Evolutionary conservation across 1,140 invertebrate species (phyloP).

Genomic region (Drosophila bocqueti): DNA sequence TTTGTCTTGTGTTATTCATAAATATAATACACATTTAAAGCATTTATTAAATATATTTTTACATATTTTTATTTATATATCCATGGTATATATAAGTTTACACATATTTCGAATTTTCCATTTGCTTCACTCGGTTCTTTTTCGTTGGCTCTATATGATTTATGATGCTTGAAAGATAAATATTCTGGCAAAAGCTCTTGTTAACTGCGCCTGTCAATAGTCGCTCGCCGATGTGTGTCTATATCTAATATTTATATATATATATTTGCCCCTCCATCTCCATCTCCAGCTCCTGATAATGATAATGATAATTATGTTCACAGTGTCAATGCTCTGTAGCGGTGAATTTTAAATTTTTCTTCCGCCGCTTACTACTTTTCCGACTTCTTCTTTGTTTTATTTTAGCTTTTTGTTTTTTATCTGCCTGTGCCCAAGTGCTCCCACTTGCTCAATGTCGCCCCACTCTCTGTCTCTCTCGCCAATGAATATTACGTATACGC

Average conservation of each 20-base stretch:
- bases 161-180: slow-evolving; percentile 83
- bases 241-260: slow-evolving; percentile 16
- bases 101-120: neutral
- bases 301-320: slow-evolving; percentile 46
- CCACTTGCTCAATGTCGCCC: slow-evolving; percentile 16
- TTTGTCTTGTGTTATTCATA: neutral
- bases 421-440: neutral
- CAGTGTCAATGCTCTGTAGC: slow-evolving; percentile 79
- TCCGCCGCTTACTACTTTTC: slow-evolving; percentile 4
- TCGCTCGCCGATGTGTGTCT: slow-evolving; percentile 44
- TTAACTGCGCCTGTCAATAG: slow-evolving; percentile 78
- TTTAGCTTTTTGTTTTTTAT: neutral
- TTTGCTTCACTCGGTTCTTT: slow-evolving; percentile 22
- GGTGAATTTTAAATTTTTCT: slow-evolving; percentile 61
- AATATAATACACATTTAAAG: neutral
- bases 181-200: slow-evolving; percentile 64
- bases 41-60: neutral
- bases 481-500: slow-evolving; percentile 72
- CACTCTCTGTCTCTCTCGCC: neutral
- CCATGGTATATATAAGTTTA: neutral
- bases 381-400: slow-evolving; percentile 1
- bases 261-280: neutral
- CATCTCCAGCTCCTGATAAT: slow-evolving; percentile 20
- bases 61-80: neutral
- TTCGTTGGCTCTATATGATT: slow-evolving; percentile 58